Evolutionary conservation across 1,140 invertebrate genomes (phyloP).

Genomic region (Scaptomyza montana): DNA sequence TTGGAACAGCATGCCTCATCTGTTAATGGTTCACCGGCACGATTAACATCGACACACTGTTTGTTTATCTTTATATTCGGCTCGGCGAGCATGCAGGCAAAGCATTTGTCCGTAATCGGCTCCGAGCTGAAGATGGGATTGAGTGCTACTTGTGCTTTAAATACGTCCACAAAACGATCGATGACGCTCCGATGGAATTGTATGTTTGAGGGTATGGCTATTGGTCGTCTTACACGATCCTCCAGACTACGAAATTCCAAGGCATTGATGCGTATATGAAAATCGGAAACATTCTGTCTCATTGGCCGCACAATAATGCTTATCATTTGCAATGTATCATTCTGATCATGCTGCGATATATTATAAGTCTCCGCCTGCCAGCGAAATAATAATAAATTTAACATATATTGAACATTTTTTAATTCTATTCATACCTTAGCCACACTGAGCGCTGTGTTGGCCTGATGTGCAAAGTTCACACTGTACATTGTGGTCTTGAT

Average conservation of each 20-base stretch:
- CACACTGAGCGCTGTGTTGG: conserved; percentile 90
- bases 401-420: too few relatives aligned
- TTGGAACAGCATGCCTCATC: conserved; percentile 84
- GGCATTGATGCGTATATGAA: conserved; percentile 90
- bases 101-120: conserved; percentile 91
- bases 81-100: conserved; percentile 92
- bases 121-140: conserved; percentile 89
- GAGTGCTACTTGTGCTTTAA: conserved; percentile 89
- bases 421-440: conserved; percentile 85
- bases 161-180: conserved; percentile 93
- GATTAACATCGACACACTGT: conserved; percentile 86
- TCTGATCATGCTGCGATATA: conserved; percentile 86
- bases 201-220: conserved; percentile 90
- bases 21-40: conserved; percentile 63
- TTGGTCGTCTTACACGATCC: conserved; percentile 89
- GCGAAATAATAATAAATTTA: not conserved
- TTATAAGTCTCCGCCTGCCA: conserved; percentile 89
- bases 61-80: conserved; percentile 93
- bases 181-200: conserved; percentile 91
- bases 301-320: conserved; percentile 90
- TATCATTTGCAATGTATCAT: conserved; percentile 89
- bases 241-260: conserved; percentile 91
- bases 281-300: conserved; percentile 85
- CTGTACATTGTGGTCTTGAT: conserved; percentile 92
- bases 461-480: conserved; percentile 90